Percentiles rank a stretch among this genome's conserved stretches.
These are phyloP conservation scores for Gracilinanus agilis DNA, from an alignment of 2,113 vertebrate genomes.

Conservation along the genomic window DNA sequence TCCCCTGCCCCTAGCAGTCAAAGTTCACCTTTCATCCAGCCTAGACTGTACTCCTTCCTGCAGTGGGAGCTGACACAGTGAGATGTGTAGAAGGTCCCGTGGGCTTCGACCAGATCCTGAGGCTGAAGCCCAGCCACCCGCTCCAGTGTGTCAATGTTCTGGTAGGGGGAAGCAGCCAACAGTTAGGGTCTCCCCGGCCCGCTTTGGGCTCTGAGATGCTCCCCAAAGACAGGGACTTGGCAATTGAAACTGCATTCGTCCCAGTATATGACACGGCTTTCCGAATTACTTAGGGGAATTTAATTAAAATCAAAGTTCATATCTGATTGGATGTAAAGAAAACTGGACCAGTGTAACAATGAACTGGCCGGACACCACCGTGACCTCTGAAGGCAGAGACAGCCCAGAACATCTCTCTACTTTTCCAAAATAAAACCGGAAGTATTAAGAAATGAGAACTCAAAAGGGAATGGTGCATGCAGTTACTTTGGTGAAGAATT, in stretches of 20 bases:
- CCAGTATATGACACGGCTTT: not conserved
- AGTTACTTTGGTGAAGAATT: not conserved
- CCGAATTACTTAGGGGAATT: not conserved
- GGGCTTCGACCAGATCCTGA: conserved; percentile 92
- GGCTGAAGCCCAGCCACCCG: conserved; percentile 90
- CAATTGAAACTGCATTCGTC: not conserved
- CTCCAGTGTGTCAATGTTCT: conserved; percentile 96
- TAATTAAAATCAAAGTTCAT: not conserved
- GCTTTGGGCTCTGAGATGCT: too few species aligned
- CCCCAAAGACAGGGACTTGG: not conserved
- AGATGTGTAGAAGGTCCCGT: conserved; percentile 93
- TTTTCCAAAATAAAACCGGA: not conserved
- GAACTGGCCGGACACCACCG: not conserved
- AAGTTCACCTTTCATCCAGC: conserved; percentile 94
- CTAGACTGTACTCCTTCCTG: conserved; percentile 86
- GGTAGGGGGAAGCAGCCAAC: not conserved
- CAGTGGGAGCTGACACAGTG: conserved; percentile 90
- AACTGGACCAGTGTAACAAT: not conserved
- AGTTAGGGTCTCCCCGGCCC: too few species aligned
- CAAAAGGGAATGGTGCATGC: not conserved
- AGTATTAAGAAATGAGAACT: not conserved
- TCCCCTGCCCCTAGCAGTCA: not conserved
- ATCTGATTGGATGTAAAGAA: not conserved
- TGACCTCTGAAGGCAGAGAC: not conserved
- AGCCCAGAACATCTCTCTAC: not conserved